A percentile compares a stretch with the other conserved stretches of the same genome.
phyloP scores from a whole-genome alignment of 2,797 vertebrate genomes.

The Lycodopsis pacificus region DNA sequence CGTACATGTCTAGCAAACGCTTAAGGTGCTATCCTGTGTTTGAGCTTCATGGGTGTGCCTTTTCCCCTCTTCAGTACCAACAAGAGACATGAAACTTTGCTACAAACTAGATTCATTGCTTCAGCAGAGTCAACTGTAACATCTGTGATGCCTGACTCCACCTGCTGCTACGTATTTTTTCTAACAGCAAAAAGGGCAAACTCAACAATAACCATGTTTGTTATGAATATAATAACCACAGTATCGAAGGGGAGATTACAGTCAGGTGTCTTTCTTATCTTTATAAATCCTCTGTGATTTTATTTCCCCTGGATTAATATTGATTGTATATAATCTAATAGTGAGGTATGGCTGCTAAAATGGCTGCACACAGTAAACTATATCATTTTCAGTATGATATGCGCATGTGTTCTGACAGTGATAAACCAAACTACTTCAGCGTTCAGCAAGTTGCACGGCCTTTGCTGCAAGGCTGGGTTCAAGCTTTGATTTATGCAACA shows the following conservation, averaged over 20 bases:
- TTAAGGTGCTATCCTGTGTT: conserved; percentile 74
- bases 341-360: not conserved
- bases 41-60: conserved; percentile 73
- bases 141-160: conserved; percentile 70
- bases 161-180: conserved; percentile 70
- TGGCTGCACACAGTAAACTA: conserved; percentile 23
- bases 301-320: not conserved
- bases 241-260: conserved; percentile 11
- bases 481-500: conserved; percentile 41
- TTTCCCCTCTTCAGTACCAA: conserved; percentile 41
- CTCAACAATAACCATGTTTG: conserved; percentile 38
- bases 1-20: conserved; percentile 38
- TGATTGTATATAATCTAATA: conserved; percentile 41
- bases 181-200: conserved; percentile 54
- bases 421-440: conserved; percentile 8
- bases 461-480: conserved; percentile 14
- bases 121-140: conserved; percentile 66
- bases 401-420: conserved; percentile 28
- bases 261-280: conserved; percentile 31
- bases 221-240: conserved; percentile 44
- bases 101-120: conserved; percentile 52
- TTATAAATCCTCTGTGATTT: conserved; percentile 8
- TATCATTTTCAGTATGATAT: conserved; percentile 1
- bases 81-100: conserved; percentile 63
- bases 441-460: conserved; percentile 1